Percentiles rank a stretch among this genome's conserved stretches.
phyloP scores from a whole-genome alignment of 2,888 invertebrate genomes.

The Cerastoderma edule region DNA sequence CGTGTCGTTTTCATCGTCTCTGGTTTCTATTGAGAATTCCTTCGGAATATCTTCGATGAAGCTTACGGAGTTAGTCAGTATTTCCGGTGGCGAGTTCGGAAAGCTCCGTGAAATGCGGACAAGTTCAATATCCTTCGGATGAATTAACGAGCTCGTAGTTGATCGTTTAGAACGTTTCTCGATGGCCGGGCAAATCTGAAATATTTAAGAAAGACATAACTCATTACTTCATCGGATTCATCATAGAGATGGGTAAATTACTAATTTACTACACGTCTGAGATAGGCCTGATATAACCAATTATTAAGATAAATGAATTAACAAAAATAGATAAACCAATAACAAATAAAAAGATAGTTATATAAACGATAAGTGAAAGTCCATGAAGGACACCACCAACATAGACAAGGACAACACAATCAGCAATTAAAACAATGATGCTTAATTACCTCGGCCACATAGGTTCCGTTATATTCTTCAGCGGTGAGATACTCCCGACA shows the following conservation, averaged over 20 bases:
- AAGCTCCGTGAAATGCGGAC: conserved; percentile 33
- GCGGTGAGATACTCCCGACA: conserved; percentile 41
- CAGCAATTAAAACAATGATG: neutral
- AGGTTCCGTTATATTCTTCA: conserved; percentile 7
- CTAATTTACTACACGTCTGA: no score
- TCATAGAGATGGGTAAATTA: no score
- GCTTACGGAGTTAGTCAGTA: conserved; percentile 28
- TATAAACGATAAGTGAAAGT: no score
- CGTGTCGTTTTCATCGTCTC: conserved; percentile 59
- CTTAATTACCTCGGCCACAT: conserved; percentile 33
- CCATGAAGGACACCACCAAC: no score
- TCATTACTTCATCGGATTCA: no score
- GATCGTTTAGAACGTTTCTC: conserved; percentile 13
- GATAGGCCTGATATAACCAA: no score
- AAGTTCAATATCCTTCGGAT: conserved; percentile 30
- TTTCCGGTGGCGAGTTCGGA: conserved; percentile 40
- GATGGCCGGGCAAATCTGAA: conserved; percentile 8
- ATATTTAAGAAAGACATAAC: neutral
- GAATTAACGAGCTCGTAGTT: neutral
- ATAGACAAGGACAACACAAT: no score
- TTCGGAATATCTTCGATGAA: conserved; percentile 33
- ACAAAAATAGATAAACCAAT: no score
- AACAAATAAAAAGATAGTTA: no score
- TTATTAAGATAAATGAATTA: neutral
- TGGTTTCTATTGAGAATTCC: conserved; percentile 28